Base-by-base conservation (phyloP, 2,888 invertebrate species). In the Parelbella ahira region DNA sequence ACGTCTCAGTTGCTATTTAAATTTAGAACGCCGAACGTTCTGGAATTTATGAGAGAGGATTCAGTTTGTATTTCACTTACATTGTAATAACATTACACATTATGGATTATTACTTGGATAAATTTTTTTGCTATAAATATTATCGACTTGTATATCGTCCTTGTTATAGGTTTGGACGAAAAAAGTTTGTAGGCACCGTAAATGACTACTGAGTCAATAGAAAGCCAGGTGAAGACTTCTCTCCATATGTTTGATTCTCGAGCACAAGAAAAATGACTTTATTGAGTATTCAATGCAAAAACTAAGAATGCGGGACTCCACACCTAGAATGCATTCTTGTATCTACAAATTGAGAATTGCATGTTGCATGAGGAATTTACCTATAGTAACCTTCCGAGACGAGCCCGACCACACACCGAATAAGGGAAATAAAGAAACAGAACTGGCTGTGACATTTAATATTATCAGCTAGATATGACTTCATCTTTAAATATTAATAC, bases 381-480 rank as follows among this genome's bases (percentile, higher is more conserved):
- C 33, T 41, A 41, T 32, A 12, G 13, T 21, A 27, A 20, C 32
- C 33, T 27, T 30, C 39, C 33, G 20, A 38, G 38, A 41, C 41
- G 33, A 27, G 20, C 20, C n/a, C 32, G 41, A 33, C 41, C 33
- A 34, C 65, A 60, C 65, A 61, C 68, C 64, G 60, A 61, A 70
- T 68, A 70, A 50, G 67, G 67, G 56, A 66, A 60, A 66, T 68
- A 70, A 64, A 63, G 60, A 63, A 57, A 59, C 53, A 52, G 51
- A 41, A 41, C 41, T 33, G 20, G 27, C 27, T 34, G 19, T 4
- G 3, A 13, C 32, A 21, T 53, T 42, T 15, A 27, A 8, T 18
- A 27, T 13, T 32, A 33, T 36, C 21, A 37, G 15, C 9, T 12
- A 44, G 51, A 46, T 32, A 48, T 49, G 21, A n/a, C 18, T 29